These are phyloP conservation scores for Metridium senile DNA, from an alignment of 92 coral and sea anemone genomes.

Conservation along the genomic window DNA sequence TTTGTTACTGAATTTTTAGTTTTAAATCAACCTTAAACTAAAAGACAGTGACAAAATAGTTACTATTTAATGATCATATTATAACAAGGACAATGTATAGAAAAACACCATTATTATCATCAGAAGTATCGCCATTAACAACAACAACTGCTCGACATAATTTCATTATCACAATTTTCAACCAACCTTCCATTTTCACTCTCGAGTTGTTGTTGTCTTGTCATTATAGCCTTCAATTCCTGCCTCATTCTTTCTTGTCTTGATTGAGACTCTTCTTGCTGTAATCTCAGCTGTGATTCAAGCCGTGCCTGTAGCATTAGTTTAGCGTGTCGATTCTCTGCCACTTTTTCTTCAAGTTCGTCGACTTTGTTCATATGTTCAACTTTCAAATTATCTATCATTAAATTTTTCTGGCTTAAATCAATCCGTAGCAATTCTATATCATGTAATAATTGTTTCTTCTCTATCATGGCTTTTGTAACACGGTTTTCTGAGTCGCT, in stretches of 20 bases:
- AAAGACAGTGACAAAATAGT: too few relatives aligned
- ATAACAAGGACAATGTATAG: too few relatives aligned
- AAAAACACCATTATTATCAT: too few relatives aligned
- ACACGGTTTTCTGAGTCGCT: conserved; percentile 80
- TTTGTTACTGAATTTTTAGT: too few relatives aligned
- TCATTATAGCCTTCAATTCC: conserved; percentile 71
- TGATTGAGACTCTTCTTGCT: conserved; percentile 83
- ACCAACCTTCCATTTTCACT: conserved; percentile 52
- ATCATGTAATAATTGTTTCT: conserved; percentile 91
- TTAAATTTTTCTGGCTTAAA: conserved; percentile 87
- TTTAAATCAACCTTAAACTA: too few relatives aligned
- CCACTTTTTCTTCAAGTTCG: conserved; percentile 87
- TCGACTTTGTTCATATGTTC: conserved; percentile 87
- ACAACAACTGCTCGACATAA: too few relatives aligned
- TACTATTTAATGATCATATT: too few relatives aligned
- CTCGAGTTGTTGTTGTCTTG: conserved; percentile 86
- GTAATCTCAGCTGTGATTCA: conserved; percentile 89
- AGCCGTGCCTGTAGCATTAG: conserved; percentile 93
- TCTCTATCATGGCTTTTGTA: conserved; percentile 90
- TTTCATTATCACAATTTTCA: neutral
- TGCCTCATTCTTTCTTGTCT: conserved; percentile 78
- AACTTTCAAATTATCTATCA: conserved; percentile 89
- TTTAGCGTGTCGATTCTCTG: conserved; percentile 85
- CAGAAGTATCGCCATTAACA: too few relatives aligned
- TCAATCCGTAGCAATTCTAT: conserved; percentile 89